Base-by-base conservation (phyloP, 2,113 vertebrate genomes). In the Apus apus region DNA sequence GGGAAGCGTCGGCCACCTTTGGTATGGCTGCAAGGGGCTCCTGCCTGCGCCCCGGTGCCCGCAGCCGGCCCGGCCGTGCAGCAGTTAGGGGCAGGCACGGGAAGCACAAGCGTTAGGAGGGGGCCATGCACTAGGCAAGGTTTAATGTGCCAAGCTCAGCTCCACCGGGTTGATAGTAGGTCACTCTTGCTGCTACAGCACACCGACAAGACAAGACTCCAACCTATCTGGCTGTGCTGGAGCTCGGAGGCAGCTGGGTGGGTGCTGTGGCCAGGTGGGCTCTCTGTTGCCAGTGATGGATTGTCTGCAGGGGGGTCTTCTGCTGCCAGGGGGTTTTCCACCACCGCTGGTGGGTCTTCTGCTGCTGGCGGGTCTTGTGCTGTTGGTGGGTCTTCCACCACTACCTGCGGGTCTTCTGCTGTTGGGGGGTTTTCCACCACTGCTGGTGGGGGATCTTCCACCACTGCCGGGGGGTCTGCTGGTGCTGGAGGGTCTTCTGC, bases 141-240 rank as follows among this genome's bases (percentile, higher is more conserved):
- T 87, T 94, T 95, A 96, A 96, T 2, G 90, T 71, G 95, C 94
- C 89, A 96, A 96, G 93, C 96, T 94, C 92, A 95, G 95, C 92
- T 87, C 81, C 11, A 0, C 80, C 0, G 1, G 57, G 56, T 87
- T 72, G 88, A 92, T 86, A 89, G 93, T 68, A 89, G 95, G 78
- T 96, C 94, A 68, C 73, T 94, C 61, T 92, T 0, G 54, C 50
- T 0, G 53, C 58, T 81, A 95, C 40, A 72, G 94, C 95, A 94
- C 93, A 95, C 88, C 9, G 14, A 89, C 50, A 94, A 84, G 57
- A 90, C 82, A 95, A 93, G 71, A 90, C 50, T 86, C 90, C 94
- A 95, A 96, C 96, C 95, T 97, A 76, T 96, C 74, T 87, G 91
- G 21, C 71, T 32, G 26, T 30, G 90, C 68, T 0, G 3, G 61